phyloP scores from a whole-genome alignment of 2,888 invertebrate genomes.

The Ophion ventricosus region DNA sequence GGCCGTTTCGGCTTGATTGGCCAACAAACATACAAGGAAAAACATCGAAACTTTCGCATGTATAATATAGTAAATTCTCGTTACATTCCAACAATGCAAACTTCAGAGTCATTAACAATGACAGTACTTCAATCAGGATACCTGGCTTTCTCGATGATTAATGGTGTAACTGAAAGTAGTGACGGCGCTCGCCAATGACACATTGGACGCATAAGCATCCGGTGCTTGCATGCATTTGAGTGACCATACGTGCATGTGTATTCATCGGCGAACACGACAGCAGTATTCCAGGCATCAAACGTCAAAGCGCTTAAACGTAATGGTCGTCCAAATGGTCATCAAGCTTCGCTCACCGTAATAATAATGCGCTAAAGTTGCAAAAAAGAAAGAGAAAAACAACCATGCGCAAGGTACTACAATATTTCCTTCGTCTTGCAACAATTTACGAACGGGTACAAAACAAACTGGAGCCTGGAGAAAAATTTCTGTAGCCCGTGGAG shows the following conservation, averaged over 20 bases:
- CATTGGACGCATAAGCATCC: background rate
- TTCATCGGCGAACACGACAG: background rate
- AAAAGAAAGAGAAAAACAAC: background rate
- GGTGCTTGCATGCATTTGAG: background rate
- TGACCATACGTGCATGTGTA: background rate
- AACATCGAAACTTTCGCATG: no score
- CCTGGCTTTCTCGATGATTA: background rate
- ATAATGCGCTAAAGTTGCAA: constrained; percentile 23
- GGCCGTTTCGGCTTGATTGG: no score
- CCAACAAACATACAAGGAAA: no score
- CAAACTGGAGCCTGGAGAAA: background rate
- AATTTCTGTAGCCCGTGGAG: background rate
- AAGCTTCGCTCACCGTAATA: constrained; percentile 35
- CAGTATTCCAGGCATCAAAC: constrained; percentile 20
- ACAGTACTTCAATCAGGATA: background rate
- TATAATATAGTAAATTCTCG: no score
- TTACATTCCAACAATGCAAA: background rate
- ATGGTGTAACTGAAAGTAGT: background rate
- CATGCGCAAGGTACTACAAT: background rate
- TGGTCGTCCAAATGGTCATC: constrained; percentile 36
- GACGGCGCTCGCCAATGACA: background rate
- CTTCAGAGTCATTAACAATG: background rate
- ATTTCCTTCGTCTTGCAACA: background rate
- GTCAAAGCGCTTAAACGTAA: constrained; percentile 48
- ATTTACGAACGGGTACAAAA: constrained; percentile 12